Conservation (phyloP, 2,888 invertebrate species). For the Drosophila lacicola region DNA sequence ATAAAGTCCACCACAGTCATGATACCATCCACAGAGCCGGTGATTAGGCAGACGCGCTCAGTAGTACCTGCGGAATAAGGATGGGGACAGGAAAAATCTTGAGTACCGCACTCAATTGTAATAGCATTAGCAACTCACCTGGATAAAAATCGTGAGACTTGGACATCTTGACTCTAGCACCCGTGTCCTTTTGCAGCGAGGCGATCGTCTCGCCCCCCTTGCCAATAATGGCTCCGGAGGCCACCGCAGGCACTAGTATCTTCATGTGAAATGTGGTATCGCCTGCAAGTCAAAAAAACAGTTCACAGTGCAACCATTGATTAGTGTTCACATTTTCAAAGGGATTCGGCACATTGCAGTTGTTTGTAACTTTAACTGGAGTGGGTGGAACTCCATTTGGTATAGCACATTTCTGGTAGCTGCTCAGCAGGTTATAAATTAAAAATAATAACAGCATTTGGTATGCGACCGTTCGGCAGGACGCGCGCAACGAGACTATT, state of each 20-base stretch:
- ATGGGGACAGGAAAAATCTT: too few species aligned
- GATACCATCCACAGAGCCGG: slow-evolving; percentile 95
- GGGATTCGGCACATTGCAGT: slow-evolving; percentile 6
- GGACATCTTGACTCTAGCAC: slow-evolving; percentile 99
- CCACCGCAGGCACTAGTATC: slow-evolving; percentile 97
- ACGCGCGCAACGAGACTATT: slow-evolving; percentile 29
- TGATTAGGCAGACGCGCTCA: slow-evolving; percentile 96
- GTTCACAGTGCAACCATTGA: slow-evolving; percentile 45
- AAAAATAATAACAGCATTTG: slow-evolving; percentile 81
- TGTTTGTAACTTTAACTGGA: slow-evolving; percentile 19
- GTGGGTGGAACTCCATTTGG: slow-evolving; percentile 23
- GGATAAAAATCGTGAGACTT: slow-evolving; percentile 99
- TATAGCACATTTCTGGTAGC: slow-evolving; percentile 31
- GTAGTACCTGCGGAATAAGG: slow-evolving; percentile 89
- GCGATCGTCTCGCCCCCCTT: slow-evolving; percentile 99
- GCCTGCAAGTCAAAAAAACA: slow-evolving; percentile 86
- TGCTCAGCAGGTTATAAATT: slow-evolving; percentile 71
- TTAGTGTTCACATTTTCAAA: slow-evolving; percentile 27
- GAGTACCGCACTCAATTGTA: not conserved
- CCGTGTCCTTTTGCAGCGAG: slow-evolving; percentile 98
- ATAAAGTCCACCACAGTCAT: slow-evolving; percentile 96
- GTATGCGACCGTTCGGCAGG: slow-evolving; percentile 24
- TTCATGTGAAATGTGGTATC: slow-evolving; percentile 98
- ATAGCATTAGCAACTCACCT: slow-evolving; percentile 88
- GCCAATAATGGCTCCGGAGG: slow-evolving; percentile 99